Conservation (phyloP, 2,797 vertebrate genomes). For the Xenops minutus region DNA sequence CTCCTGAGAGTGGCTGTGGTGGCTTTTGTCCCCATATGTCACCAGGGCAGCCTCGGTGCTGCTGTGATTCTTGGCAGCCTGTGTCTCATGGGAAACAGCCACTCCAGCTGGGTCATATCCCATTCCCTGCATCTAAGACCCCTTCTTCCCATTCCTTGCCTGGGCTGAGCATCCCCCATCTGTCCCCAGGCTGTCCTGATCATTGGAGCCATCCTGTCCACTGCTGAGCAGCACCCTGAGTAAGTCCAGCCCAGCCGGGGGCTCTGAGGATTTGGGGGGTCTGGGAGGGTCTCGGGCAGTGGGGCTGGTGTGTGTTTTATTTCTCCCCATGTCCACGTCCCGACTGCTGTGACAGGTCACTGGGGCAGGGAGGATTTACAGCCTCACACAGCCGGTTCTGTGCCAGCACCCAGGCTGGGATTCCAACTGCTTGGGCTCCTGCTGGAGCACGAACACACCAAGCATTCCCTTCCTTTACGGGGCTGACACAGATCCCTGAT, state of each 20-base stretch:
- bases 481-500: neutral
- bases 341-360: neutral
- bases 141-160: neutral
- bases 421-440: neutral
- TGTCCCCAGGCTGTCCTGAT: neutral
- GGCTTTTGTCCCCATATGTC: fast-evolving
- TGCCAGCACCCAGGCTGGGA: neutral
- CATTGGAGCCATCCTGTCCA: neutral
- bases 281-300: fast-evolving
- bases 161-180: neutral
- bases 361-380: neutral
- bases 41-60: neutral
- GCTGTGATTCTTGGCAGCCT: too few species aligned
- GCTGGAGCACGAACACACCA: neutral
- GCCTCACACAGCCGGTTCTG: neutral
- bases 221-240: neutral
- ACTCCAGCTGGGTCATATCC: neutral
- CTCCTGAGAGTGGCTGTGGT: neutral
- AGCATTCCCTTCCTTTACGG: neutral
- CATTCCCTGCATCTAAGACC: neutral
- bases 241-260: neutral
- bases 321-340: neutral
- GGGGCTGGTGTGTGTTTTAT: fast-evolving
- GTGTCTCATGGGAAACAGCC: too few species aligned
- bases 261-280: neutral